A percentile compares a stretch with the other conserved stretches of the same genome.
These are phyloP conservation scores for Silurus meridionalis DNA, from an alignment of 2,113 vertebrate genomes.

Conservation along the genomic window DNA sequence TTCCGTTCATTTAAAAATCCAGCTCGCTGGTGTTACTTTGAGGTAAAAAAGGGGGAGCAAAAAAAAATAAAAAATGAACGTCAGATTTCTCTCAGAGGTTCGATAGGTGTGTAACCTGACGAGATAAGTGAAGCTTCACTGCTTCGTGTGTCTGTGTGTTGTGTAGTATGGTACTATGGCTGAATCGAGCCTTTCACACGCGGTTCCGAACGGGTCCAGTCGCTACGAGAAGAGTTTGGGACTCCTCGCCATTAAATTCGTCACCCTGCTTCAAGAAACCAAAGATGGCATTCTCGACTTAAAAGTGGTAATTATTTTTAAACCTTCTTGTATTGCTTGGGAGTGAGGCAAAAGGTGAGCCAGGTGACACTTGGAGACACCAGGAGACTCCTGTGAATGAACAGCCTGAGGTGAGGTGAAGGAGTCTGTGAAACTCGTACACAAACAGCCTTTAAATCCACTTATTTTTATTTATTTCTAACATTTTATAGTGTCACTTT, in stretches of 20 bases:
- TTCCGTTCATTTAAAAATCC: constrained; percentile 42
- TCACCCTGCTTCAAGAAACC: constrained; percentile 72
- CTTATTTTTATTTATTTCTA: neutral
- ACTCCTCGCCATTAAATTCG: constrained; percentile 78
- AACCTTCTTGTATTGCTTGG: neutral
- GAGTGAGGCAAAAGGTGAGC: neutral
- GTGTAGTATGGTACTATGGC: constrained; percentile 56
- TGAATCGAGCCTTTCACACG: constrained; percentile 55
- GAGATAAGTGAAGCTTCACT: neutral
- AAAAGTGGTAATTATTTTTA: constrained; percentile 73
- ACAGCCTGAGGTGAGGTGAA: neutral
- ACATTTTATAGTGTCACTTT: neutral
- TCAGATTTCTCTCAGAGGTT: neutral
- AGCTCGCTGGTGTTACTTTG: constrained; percentile 24
- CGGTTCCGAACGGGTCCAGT: constrained; percentile 61
- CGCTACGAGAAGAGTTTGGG: constrained; percentile 83
- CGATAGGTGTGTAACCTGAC: neutral
- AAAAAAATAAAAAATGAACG: constrained; percentile 12
- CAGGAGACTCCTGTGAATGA: neutral
- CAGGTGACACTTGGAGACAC: neutral
- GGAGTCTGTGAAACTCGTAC: neutral
- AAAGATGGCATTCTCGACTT: constrained; percentile 78
- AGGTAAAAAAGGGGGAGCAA: constrained; percentile 39
- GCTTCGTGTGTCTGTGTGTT: constrained; percentile 35
- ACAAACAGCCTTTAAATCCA: neutral